Conservation (phyloP, 2,797 vertebrate species). For the Microctenopoma lineatum region DNA sequence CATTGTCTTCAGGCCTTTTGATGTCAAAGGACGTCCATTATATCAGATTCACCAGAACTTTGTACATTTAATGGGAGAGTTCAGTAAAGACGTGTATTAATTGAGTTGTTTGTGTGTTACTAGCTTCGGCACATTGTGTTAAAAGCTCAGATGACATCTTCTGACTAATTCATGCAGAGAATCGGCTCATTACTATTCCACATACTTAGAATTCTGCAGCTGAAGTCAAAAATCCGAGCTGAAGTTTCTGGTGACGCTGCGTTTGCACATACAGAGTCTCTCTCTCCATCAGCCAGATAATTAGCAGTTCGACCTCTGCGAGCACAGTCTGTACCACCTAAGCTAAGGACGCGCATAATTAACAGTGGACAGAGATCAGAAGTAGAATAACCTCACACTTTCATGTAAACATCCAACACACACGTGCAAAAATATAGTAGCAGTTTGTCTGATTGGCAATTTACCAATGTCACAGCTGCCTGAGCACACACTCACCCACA, state of each 20-base stretch:
- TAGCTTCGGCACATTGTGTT: too few species aligned
- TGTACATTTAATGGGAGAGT: too few species aligned
- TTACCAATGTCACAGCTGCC: constrained; percentile 20
- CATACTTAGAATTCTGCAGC: not conserved
- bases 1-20: too few species aligned
- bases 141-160: too few species aligned
- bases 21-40: too few species aligned
- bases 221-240: not conserved
- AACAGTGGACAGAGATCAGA: not conserved
- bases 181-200: too few species aligned
- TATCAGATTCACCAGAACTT: too few species aligned
- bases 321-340: not conserved
- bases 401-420: not conserved
- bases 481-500: not conserved
- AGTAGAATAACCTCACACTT: not conserved
- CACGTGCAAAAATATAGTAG: not conserved
- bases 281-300: constrained; percentile 42
- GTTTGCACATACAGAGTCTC: not conserved
- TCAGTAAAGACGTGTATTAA: too few species aligned
- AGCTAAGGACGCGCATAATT: constrained; percentile 3
- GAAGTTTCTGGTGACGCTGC: constrained; percentile 3
- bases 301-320: constrained; percentile 52
- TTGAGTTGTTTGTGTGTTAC: too few species aligned
- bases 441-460: constrained; percentile 8
- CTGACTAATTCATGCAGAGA: too few species aligned